phyloP scores from a whole-genome alignment of 2,797 vertebrate species.

The Cheirogaleus major region DNA sequence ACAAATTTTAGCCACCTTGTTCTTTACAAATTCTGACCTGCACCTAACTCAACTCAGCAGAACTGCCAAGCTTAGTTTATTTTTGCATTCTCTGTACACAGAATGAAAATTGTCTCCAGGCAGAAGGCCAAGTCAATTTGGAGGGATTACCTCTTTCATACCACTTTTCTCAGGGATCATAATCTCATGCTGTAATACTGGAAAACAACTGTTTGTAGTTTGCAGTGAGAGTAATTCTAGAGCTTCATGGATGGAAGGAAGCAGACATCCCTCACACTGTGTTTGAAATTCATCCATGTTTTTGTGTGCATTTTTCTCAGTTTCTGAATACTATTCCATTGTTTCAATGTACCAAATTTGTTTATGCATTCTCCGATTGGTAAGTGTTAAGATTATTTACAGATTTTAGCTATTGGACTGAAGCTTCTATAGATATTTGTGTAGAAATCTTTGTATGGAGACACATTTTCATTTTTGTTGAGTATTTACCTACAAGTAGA shows the following conservation, averaged over 20 bases:
- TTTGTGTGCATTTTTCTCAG: not conserved
- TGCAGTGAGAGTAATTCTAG: not conserved
- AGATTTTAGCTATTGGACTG: not conserved
- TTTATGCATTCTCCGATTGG: not conserved
- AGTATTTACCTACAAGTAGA: not conserved
- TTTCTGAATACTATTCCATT: not conserved
- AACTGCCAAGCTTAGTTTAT: not conserved
- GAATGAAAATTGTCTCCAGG: not conserved
- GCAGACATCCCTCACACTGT: not conserved
- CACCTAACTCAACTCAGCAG: not conserved
- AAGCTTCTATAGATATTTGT: not conserved
- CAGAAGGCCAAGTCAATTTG: not conserved
- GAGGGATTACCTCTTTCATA: not conserved
- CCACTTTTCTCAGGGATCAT: not conserved
- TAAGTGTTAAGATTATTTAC: not conserved
- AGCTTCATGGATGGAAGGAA: not conserved
- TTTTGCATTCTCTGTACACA: not conserved
- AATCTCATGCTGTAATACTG: not conserved
- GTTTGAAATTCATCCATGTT: not conserved
- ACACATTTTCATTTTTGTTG: not conserved
- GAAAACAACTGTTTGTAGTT: not conserved
- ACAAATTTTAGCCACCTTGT: not conserved
- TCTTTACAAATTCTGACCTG: not conserved
- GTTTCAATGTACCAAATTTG: not conserved
- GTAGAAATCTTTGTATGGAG: not conserved